Percentiles rank a stretch among this genome's conserved stretches.
Evolutionary conservation across 1,140 invertebrate genomes (phyloP).

Genomic region (Marisa cornuarietis): DNA sequence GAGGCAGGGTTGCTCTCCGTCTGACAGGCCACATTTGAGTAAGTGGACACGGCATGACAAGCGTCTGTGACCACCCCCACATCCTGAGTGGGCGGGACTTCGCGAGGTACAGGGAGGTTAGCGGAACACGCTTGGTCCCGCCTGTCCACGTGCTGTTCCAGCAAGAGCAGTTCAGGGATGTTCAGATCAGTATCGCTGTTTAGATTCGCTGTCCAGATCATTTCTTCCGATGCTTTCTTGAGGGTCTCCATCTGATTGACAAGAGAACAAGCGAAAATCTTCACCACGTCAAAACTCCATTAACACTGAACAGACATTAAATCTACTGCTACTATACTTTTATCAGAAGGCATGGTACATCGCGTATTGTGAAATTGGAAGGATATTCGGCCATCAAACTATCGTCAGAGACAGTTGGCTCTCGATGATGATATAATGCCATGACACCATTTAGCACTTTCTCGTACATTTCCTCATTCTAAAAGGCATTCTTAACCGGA

Average conservation of each 20-base stretch:
- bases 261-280: not conserved
- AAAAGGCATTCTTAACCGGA: too few species aligned
- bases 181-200: constrained; percentile 15
- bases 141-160: constrained; percentile 19
- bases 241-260: constrained; percentile 22
- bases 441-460: too few species aligned
- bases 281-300: too few species aligned
- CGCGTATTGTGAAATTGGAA: too few species aligned
- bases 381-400: too few species aligned
- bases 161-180: constrained; percentile 27
- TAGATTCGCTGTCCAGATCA: constrained; percentile 19
- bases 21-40: not conserved
- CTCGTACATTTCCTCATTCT: too few species aligned
- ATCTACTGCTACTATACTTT: too few species aligned
- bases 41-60: not conserved
- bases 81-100: not conserved
- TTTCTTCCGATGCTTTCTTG: constrained; percentile 23
- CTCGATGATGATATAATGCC: too few species aligned
- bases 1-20: constrained; percentile 4
- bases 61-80: constrained; percentile 17
- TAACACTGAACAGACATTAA: too few species aligned
- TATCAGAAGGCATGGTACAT: too few species aligned
- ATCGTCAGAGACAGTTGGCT: too few species aligned
- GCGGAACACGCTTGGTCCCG: constrained; percentile 24
- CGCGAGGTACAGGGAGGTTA: constrained; percentile 9